Evolutionary conservation across 2,888 invertebrate species (phyloP), one percentile per base, ranked within the genome.

Genomic region (Blera fallax): DNA sequence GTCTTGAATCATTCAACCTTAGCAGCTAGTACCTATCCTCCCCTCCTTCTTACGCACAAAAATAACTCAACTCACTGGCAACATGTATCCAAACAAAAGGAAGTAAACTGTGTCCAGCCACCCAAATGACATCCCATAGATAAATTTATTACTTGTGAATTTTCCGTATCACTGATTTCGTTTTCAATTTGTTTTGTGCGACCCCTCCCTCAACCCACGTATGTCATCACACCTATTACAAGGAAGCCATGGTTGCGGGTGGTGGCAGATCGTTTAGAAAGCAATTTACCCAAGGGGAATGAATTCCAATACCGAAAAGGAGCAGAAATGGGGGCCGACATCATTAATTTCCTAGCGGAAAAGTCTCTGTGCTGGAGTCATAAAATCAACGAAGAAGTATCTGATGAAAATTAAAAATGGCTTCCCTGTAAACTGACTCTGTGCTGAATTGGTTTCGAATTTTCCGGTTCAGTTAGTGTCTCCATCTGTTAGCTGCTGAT

Each of bases 81-180:
- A 80, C 80, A 85, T 85, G 80, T 76, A 64, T 70, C 80, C 69
- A 78, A 50, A 60, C 37, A 69, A 52, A 70, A 18, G 14, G 14
- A 58, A 29, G 43, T 27, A 32, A 32, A 34, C 45, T 52, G 27
- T 72, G 81, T 72, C 65, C 76, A 58, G 65, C 62, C 70, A 65
- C 65, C 72, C 40, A 67, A 72, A 81, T 81, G 81, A 81, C 81
- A 76, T 81, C 74, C 50, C 81, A 81, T 81, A 72, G 85, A 81
- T 85, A 72, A 84, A 84, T 84, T 82, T 87, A 78, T 85, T 81
- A 74, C 89, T 88, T 89, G 88, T 88, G 87, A 87, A 87, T 88
- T 89, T 90, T 90, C 88, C 89, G 88, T 89, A 81, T 88, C 90
- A 89, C 87, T 88, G 89, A 87, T 56, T 89, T 83, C 87, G 79